Base-by-base conservation (phyloP, 2,797 vertebrate species). In the Crenuchus spilurus region DNA sequence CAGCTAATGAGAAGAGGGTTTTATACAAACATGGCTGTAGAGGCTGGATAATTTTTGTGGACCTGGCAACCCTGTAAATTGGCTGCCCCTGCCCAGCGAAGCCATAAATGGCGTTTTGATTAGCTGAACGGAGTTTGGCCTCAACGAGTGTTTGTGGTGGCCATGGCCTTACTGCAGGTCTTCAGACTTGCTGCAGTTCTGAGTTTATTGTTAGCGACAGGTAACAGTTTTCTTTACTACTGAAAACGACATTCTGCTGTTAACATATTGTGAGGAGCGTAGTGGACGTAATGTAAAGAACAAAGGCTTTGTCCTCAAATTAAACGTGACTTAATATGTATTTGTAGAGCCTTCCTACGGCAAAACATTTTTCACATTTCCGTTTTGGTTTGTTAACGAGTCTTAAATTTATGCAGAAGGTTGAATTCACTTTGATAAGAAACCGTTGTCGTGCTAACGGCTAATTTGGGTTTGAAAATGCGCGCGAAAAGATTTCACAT, bases 131-230 rank as follows among this genome's bases (percentile, higher is more conserved):
- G 41, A 2, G 42, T 72, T 79, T 69, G 61, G 60, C 46, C 74
- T 37, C 14, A 4, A 18, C 61, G 60, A 9, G 9, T 30, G 31
- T n/a, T 37, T 20, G 33, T 24, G 52, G 65, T 24, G 18, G 54
- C 10, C 16, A 83, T 83, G 81, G 76, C 52, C 13, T 60, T 61
- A 14, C 30, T 72, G 28, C 51, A 10, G 5, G 9, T 33, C 22
- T 31, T 30, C 24, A 68, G 31, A 18, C 1, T 65, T 20, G 7
- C 65, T 7, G 16, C 70, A 11, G 52, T 76, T 26, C 44, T 72
- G 9, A 62, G 16, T 63, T 13, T 65, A 1, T 10, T 64, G 9
- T 41, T 51, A 42, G 24, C 20, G 8, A 42, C 71, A 76, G 81
- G 81, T 82, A 76, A 62, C 6, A 1, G 5, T 11, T 33, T 63